A percentile compares a stretch with the other conserved stretches of the same genome.
Conservation (phyloP, 2,113 vertebrate species). For the Australoheros scitulus region DNA sequence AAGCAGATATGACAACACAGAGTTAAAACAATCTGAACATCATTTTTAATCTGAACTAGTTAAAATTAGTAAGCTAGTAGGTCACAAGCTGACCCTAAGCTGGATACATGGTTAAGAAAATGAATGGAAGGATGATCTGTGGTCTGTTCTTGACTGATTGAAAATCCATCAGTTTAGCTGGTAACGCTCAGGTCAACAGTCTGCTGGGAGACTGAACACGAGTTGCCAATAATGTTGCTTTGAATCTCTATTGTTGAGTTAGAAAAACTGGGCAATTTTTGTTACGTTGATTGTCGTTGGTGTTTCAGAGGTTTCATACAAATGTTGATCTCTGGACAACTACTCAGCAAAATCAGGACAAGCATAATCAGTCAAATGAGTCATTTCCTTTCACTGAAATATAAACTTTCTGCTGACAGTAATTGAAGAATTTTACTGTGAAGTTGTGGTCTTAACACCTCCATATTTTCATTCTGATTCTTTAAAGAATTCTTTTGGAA, state of each 20-base stretch:
- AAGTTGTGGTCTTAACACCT: not conserved
- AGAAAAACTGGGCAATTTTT: not conserved
- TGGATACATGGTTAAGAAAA: not conserved
- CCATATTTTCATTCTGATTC: not conserved
- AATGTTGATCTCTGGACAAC: not conserved
- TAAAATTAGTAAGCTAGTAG: too few relatives aligned
- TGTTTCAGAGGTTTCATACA: not conserved
- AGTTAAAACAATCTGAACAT: not conserved
- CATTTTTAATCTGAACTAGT: too few relatives aligned
- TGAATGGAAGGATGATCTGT: not conserved
- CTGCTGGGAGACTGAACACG: not conserved
- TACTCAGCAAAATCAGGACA: not conserved
- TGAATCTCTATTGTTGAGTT: not conserved
- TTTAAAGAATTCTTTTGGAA: not conserved
- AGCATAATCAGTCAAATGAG: not conserved
- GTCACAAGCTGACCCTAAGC: not conserved
- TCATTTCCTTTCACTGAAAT: conserved; percentile 1
- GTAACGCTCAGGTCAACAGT: not conserved
- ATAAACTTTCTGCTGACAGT: not conserved
- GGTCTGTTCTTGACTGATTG: not conserved
- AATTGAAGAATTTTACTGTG: not conserved
- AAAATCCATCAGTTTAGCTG: not conserved
- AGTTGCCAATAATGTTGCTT: not conserved
- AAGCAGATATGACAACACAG: too few relatives aligned
- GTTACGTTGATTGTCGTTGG: not conserved